phyloP scores from a whole-genome alignment of 2,113 vertebrate genomes.

The Isichthys henryi region DNA sequence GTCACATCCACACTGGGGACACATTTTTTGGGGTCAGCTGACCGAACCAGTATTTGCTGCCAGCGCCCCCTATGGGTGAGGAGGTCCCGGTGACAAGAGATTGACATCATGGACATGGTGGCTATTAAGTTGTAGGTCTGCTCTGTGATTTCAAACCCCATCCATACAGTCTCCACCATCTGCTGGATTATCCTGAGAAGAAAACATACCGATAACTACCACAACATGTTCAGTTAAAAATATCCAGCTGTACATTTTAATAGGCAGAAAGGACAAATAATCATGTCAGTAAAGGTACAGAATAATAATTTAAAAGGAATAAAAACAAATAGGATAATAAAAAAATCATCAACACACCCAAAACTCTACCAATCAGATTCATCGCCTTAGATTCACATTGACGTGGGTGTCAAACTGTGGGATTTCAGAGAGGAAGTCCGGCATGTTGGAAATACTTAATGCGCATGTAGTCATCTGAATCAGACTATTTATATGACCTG shows the following conservation, averaged over 20 bases:
- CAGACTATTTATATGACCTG: not conserved
- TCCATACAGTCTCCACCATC: not conserved
- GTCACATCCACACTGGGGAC: not conserved
- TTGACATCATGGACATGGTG: not conserved
- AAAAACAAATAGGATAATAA: not conserved
- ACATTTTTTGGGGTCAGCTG: not conserved
- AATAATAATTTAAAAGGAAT: not conserved
- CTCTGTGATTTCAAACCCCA: not conserved
- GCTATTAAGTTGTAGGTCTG: not conserved
- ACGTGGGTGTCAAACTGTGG: not conserved
- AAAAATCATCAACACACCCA: not conserved
- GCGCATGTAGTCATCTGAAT: not conserved
- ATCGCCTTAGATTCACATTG: not conserved
- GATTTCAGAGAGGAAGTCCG: not conserved
- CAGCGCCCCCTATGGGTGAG: not conserved
- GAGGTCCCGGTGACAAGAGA: not conserved
- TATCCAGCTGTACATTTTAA: not conserved
- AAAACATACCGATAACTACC: not conserved
- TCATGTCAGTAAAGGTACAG: not conserved
- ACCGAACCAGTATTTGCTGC: not conserved
- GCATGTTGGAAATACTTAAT: not conserved
- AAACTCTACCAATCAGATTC: not conserved
- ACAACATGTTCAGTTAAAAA: not conserved
- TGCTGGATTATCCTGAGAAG: not conserved
- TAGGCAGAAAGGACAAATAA: not conserved